A percentile compares a stretch with the other conserved stretches of the same genome.
phyloP scores from a whole-genome alignment of 2,113 vertebrate species.

The Heterochromis multidens region DNA sequence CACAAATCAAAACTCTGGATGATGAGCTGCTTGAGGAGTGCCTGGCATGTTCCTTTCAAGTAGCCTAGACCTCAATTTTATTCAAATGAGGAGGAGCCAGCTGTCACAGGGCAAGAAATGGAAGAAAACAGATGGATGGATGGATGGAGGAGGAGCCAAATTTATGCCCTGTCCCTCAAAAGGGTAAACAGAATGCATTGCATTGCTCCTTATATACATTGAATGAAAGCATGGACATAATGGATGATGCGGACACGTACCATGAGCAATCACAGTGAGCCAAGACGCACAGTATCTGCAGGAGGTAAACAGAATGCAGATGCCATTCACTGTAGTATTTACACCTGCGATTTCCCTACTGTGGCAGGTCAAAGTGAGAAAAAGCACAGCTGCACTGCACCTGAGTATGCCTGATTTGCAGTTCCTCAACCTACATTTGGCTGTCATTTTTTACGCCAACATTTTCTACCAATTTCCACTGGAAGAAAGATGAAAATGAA shows the following conservation, averaged over 20 bases:
- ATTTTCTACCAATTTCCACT: neutral
- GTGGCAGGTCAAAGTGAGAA: neutral
- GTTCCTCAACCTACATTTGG: neutral
- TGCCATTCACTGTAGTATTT: neutral
- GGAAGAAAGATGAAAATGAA: neutral
- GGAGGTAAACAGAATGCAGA: neutral
- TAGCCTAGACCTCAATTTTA: no score
- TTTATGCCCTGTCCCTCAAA: neutral
- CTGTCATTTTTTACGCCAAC: neutral
- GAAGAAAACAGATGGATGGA: neutral
- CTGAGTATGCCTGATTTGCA: neutral
- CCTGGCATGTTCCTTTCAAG: no score
- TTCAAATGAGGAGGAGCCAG: no score
- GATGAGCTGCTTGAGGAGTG: no score
- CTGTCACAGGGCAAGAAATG: neutral
- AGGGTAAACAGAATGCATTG: neutral
- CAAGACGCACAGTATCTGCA: neutral
- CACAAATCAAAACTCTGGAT: no score
- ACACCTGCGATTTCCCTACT: neutral
- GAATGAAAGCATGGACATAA: neutral
- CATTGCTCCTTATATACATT: neutral
- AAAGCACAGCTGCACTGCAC: neutral
- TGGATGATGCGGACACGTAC: neutral
- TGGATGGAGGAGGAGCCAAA: neutral
- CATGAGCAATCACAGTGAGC: neutral